These are phyloP conservation scores for Chymomyza amoena DNA, from an alignment of 2,888 invertebrate genomes.

Conservation along the genomic window DNA sequence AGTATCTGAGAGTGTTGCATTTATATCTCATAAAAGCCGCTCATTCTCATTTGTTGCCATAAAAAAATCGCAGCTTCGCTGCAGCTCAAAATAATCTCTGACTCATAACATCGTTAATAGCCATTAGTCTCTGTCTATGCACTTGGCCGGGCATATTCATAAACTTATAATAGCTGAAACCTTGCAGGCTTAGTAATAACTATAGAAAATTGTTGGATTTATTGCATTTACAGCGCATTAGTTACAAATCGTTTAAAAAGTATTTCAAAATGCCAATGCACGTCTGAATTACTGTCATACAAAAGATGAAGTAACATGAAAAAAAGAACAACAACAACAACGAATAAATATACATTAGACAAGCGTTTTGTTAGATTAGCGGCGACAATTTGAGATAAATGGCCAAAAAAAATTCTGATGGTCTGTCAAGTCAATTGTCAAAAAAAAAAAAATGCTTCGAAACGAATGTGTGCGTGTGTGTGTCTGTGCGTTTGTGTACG, in stretches of 20 bases:
- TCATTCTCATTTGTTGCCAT: neutral
- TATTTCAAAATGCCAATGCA: neutral
- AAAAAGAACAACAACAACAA: neutral
- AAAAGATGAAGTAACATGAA: neutral
- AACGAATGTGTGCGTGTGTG: neutral
- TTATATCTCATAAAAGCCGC: neutral
- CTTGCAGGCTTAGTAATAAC: neutral
- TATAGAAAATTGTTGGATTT: neutral
- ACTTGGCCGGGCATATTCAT: too few species aligned
- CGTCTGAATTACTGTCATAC: neutral
- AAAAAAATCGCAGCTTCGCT: neutral
- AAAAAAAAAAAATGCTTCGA: neutral
- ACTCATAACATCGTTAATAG: neutral
- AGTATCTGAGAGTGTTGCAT: neutral
- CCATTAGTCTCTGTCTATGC: neutral
- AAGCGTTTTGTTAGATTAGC: neutral
- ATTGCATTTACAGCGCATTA: neutral
- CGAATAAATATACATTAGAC: neutral
- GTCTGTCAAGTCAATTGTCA: neutral
- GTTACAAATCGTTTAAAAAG: neutral
- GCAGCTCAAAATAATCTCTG: neutral
- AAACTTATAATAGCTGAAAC: neutral
- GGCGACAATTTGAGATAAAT: slow-evolving; percentile 31
- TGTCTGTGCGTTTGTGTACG: neutral
- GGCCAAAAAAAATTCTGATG: slow-evolving; percentile 20